Evolutionary conservation across 2,113 vertebrate genomes (phyloP), one percentile per base, ranked within the genome.

Genomic region (Festucalex cinctus): DNA sequence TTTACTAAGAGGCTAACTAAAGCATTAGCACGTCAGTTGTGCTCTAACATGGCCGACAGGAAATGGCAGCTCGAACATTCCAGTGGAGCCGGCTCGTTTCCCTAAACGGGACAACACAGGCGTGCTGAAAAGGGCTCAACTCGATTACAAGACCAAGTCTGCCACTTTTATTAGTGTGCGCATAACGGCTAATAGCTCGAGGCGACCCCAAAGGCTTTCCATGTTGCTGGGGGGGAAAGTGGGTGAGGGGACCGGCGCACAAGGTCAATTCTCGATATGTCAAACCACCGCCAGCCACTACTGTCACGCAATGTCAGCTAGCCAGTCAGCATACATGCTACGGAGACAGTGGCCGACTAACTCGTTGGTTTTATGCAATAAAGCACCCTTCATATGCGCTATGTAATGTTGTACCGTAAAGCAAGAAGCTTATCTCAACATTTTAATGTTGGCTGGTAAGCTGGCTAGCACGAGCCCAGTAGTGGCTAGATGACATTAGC

Each of bases 181-280:
- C 2, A 8, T 9, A 46, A 43, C 19, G 26, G 2, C 20, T 5
- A 1, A 36, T 0, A 19, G 49, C 36, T 35, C 20, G 13, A 0
- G 2, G 6, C 0, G 16, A 35, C 24, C 0, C 10, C 10, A 0
- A 36, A 1, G 0, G 16, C 1, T 35, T 46, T 62, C 28, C 28
- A 37, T 64, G 26, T 73, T 70, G 48, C 24, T 9, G 8, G 6
- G 37, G 22, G 17, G 49, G 79, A 60, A 80, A 82, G 62, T 67
- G 76, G 59, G 66, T 70, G 67, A 58, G 61, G 74, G 76, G 86
- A 67, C 75, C 68, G 81, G 78, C 75, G 75, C 77, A 86, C 89
- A 90, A 90, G 89, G 89, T 90, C 89, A 90, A 88, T 88, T 75
- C 83, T 80, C 82, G 78, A 86, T 69, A 73, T 87, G 89, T 88